Evolutionary conservation across 2,888 invertebrate species (phyloP), one percentile per base, ranked within the genome.

Genomic region (Pheosia gnoma): DNA sequence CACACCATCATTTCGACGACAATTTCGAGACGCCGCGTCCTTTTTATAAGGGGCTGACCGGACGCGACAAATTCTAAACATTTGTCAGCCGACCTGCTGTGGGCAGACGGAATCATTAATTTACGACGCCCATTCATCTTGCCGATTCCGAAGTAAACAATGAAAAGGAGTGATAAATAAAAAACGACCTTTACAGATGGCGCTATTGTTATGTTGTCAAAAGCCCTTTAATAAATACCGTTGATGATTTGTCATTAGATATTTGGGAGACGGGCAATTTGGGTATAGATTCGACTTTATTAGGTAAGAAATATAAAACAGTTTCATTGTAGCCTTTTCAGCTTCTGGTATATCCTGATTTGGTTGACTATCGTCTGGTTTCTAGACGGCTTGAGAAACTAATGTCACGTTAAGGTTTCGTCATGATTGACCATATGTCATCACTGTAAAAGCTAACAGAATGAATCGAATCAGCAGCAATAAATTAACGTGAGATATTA

Each of bases 61-160:
- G 72, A 74, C 61, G 66, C 78, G 81, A 84, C 83, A 82, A 86
- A 87, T 84, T 85, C 82, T 80, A 79, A 81, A 82, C 85, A 88
- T 87, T 87, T 83, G 79, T 87, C 86, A 86, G 74, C 55, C 62
- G 70, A 72, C 75, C 80, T 83, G 81, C 67, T 72, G 58, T 68
- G 78, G 80, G 79, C 84, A 84, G 86, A 73, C 69, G 67, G 66
- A 59, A 71, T 76, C 86, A 85, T 88, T 86, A 85, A 86, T 88
- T 83, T 78, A 72, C 72, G 67, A 63, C 67, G 62, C 65, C 80
- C 84, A 84, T 88, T 86, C 83, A 84, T 87, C 84, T 86, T 83
- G 75, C 71, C 71, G 74, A 80, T 79, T 80, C 70, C 80, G 79
- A 84, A 81, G 80, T 77, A 80, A 82, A 86, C 86, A 87, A 86